Evolutionary conservation across 53 echinoderm and acorn worm species (phyloP).

Genomic region (Crossaster papposus): DNA sequence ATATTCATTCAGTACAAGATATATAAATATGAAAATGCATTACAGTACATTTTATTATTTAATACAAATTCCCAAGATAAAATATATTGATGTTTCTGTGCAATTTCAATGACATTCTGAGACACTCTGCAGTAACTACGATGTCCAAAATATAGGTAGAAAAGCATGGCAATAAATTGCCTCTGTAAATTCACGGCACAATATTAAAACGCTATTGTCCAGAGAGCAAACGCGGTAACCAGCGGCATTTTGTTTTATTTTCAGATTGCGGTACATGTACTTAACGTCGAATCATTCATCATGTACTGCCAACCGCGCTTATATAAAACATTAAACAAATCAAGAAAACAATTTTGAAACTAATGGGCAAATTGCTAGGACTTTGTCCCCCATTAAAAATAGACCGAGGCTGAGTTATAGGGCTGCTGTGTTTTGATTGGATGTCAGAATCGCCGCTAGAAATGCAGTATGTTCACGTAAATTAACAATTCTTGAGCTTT

Average conservation of each 20-base stretch:
- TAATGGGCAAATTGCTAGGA: conserved; percentile 2
- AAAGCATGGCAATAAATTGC: not conserved
- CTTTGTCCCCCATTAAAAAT: conserved; percentile 27
- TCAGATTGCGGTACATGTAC: conserved; percentile 22
- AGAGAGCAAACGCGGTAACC: not conserved
- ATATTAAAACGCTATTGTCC: conserved; percentile 2
- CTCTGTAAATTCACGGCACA: not conserved
- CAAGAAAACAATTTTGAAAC: not conserved
- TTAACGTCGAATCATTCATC: conserved; percentile 15
- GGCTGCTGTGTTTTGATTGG: not conserved
- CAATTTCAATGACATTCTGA: not conserved
- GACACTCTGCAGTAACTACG: not conserved
- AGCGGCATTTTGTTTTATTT: not conserved
- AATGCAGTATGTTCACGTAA: not conserved
- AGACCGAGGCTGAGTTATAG: not conserved
- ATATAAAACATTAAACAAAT: not conserved
- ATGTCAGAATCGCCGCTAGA: not conserved
- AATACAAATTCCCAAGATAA: not conserved
- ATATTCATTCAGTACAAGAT: no score
- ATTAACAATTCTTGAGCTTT: not conserved
- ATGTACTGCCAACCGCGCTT: conserved; percentile 12
- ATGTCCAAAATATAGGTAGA: not conserved
- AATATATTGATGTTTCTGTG: not conserved
- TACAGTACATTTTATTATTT: not conserved
- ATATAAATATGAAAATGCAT: no score